Conservation (phyloP, 2,113 vertebrate species). For the Cathartes aura region DNA sequence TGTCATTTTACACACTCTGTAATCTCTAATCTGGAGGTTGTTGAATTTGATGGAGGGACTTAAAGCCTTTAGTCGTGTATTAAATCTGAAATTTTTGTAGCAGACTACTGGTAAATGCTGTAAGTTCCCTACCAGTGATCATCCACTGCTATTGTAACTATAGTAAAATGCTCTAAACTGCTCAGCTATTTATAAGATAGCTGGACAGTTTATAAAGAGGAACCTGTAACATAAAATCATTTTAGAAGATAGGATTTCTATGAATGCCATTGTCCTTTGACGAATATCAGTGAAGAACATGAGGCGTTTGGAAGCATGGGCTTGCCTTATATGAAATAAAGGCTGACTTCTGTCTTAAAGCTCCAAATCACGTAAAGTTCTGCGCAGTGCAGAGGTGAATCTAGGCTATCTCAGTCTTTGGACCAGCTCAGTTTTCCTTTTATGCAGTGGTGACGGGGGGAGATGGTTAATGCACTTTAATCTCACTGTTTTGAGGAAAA, state of each 20-base stretch:
- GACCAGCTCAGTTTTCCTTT: background rate
- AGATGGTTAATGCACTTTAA: background rate
- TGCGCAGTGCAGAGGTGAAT: background rate
- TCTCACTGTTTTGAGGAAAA: background rate
- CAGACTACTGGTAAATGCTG: background rate
- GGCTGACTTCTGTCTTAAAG: background rate
- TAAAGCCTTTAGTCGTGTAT: background rate
- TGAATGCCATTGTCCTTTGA: background rate
- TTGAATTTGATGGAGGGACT: background rate
- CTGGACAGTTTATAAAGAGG: background rate
- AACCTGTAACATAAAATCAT: background rate
- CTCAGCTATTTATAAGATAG: background rate
- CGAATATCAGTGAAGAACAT: background rate
- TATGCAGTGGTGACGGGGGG: fast-evolving
- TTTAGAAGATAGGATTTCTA: background rate
- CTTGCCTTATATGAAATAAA: background rate
- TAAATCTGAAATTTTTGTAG: background rate
- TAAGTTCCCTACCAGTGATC: background rate
- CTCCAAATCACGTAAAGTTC: background rate
- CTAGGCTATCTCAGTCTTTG: background rate
- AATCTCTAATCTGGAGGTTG: background rate
- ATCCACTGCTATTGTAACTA: background rate
- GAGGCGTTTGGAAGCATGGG: background rate
- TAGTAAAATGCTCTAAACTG: background rate
- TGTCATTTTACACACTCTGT: background rate